Evolutionary conservation across 2,888 invertebrate genomes (phyloP), one percentile per base, ranked within the genome.

Genomic region (Drosophila setosimentum): DNA sequence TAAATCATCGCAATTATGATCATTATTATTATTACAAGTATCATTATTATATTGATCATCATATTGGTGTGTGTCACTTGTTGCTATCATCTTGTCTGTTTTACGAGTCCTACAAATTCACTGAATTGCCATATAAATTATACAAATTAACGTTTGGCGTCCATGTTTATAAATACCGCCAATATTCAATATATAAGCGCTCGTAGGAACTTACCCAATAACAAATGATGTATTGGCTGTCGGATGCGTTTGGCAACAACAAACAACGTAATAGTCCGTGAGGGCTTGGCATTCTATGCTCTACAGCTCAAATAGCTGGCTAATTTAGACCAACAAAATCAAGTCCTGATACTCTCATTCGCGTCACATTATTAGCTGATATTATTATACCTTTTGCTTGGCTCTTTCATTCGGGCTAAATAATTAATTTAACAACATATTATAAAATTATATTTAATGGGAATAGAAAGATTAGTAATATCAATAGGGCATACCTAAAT

Each of bases 71-170:
- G 64, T 63, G 69, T 53, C 75, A 83, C 84, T 86, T 86, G 84
- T 83, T 86, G 86, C 83, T 67, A 27, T n/a, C 68, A 48, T 50
- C 57, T 54, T 73, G 77, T 74, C 72, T 60, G 61, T 59, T 83
- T 65, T 81, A 77, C 68, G 75, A 48, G 65, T 29, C 35, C 32
- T 53, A 78, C 51, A 73, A 74, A 76, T 76, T 80, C 78, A 83
- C 51, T 73, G 80, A 87, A 82, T 76, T 85, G 85, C 78, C 87
- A 87, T 67, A 83, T 83, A 83, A 86, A 86, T 85, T 87, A 83
- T 83, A 78, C 78, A 76, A 75, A 75, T 72, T 82, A 78, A 75
- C 73, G 51, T 63, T 60, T 60, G 68, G 37, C 71, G 57, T 68
- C 13, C 2, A 30, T 64, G n/a, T n/a, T 10, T n/a, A 74, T 77